Evolutionary conservation across 2,888 invertebrate genomes (phyloP).

Genomic region (Orchesella flavescens): DNA sequence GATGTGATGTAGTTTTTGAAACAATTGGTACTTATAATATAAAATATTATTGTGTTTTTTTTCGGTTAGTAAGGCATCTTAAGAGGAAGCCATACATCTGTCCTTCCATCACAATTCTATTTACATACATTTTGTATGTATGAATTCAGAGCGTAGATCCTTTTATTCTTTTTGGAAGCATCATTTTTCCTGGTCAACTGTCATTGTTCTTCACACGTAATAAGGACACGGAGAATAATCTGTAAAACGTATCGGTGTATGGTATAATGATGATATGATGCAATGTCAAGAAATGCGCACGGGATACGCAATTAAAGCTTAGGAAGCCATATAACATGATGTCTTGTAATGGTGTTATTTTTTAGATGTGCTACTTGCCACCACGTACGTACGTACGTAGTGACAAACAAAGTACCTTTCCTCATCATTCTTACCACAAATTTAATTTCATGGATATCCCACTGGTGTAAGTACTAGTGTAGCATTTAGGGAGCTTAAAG

Average conservation of each 20-base stretch:
- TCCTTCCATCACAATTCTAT: neutral
- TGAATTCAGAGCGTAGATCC: neutral
- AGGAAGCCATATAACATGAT: neutral
- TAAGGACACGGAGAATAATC: too few relatives aligned
- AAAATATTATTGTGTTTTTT: neutral
- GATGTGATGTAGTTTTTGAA: neutral
- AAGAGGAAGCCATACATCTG: slow-evolving; percentile 8
- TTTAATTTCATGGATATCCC: too few relatives aligned
- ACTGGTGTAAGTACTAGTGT: too few relatives aligned
- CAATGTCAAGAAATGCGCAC: neutral
- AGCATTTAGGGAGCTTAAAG: too few relatives aligned
- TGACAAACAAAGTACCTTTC: too few relatives aligned
- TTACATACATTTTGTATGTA: neutral
- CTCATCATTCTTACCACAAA: too few relatives aligned
- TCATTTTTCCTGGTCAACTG: neutral
- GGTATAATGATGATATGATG: neutral
- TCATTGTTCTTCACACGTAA: neutral
- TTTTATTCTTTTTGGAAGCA: neutral
- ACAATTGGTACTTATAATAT: slow-evolving; percentile 4
- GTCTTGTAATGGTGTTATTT: too few relatives aligned
- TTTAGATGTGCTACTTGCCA: too few relatives aligned
- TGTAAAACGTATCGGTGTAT: too few relatives aligned
- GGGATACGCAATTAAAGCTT: neutral
- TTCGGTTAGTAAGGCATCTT: slow-evolving; percentile 13
- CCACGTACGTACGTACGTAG: too few relatives aligned